These are phyloP conservation scores for Apus apus DNA, from an alignment of 2,113 vertebrate species.

Conservation along the genomic window DNA sequence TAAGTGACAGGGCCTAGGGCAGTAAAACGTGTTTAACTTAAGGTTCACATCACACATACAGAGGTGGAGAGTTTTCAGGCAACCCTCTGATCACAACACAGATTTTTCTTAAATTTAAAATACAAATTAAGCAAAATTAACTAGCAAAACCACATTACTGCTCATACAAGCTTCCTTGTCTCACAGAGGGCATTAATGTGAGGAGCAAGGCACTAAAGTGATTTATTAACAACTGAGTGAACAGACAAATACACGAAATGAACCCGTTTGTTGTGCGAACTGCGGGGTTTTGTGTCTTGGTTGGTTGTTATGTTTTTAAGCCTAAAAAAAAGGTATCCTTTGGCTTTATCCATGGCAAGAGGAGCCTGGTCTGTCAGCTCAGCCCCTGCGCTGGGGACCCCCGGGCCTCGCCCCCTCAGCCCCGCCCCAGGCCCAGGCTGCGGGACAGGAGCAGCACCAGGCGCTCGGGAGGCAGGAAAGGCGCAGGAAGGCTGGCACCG, in stretches of 20 bases:
- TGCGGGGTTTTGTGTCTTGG: no score
- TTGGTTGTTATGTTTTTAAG: not conserved
- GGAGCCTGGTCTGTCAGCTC: not conserved
- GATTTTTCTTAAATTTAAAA: not conserved
- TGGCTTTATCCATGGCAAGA: accelerated
- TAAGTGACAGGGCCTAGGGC: not conserved
- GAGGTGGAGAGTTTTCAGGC: not conserved
- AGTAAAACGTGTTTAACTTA: not conserved
- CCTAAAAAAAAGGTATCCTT: not conserved
- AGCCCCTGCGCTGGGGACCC: no score
- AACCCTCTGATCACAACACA: accelerated
- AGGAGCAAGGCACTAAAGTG: accelerated
- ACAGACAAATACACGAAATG: not conserved
- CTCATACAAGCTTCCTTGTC: not conserved
- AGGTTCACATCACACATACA: not conserved
- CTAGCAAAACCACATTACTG: accelerated
- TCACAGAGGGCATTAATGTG: accelerated
- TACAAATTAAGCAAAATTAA: accelerated
- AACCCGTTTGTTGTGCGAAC: no score
- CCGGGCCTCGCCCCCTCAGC: no score
- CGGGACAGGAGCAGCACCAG: accelerated
- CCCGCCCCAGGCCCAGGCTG: accelerated
- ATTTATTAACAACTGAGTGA: not conserved
- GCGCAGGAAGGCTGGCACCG: accelerated
- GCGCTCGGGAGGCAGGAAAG: accelerated